phyloP scores from a whole-genome alignment of 2,888 invertebrate species.

The Platypus cylindrus region DNA sequence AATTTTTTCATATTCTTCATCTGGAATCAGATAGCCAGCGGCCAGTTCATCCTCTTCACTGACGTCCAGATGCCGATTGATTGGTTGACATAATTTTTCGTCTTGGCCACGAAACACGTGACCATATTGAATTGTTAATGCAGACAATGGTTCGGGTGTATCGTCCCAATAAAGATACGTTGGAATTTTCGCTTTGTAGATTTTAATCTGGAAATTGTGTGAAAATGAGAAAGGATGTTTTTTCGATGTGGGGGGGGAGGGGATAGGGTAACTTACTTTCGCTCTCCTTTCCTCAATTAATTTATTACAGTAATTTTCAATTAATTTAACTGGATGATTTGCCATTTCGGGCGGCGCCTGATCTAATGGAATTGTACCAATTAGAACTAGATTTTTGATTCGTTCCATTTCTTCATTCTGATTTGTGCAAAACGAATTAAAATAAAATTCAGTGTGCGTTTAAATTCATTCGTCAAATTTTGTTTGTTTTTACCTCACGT shows the following conservation, averaged over 20 bases:
- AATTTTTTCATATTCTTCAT: conserved; percentile 44
- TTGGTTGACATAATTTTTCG: conserved; percentile 35
- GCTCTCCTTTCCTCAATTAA: conserved; percentile 39
- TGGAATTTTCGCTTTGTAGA: conserved; percentile 31
- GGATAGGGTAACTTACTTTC: conserved; percentile 38
- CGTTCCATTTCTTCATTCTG: conserved; percentile 49
- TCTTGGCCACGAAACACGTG: conserved; percentile 30
- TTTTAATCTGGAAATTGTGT: conserved; percentile 31
- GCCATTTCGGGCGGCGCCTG: conserved; percentile 54
- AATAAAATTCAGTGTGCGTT: too few relatives aligned
- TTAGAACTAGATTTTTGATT: conserved; percentile 53
- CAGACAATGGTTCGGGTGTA: conserved; percentile 32
- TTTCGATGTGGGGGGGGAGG: too few relatives aligned
- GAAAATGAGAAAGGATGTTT: too few relatives aligned
- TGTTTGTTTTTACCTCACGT: conserved; percentile 42
- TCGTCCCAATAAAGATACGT: conserved; percentile 32
- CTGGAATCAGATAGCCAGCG: conserved; percentile 44
- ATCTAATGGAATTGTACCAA: conserved; percentile 51
- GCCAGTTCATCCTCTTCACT: conserved; percentile 33
- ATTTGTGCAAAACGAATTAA: too few relatives aligned
- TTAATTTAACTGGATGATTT: conserved; percentile 56
- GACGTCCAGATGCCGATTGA: conserved; percentile 14
- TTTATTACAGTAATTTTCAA: conserved; percentile 40
- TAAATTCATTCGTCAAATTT: too few relatives aligned
- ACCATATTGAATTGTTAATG: conserved; percentile 36